phyloP scores from a whole-genome alignment of 2,113 vertebrate species.

The Heterochromis multidens region DNA sequence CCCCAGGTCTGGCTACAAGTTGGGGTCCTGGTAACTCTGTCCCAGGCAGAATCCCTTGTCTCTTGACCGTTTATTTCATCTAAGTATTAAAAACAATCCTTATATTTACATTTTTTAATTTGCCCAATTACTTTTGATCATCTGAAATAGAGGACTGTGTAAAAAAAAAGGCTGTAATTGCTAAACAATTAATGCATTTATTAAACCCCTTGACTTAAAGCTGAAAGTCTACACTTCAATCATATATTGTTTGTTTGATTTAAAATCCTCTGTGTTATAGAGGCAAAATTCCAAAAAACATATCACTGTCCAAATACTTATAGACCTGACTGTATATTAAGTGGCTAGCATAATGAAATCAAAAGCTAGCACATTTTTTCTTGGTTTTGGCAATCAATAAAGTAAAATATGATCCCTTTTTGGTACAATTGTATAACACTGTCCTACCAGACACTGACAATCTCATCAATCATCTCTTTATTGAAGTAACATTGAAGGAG shows the following conservation, averaged over 20 bases:
- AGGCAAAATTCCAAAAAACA: fast-evolving
- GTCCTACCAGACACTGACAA: neutral
- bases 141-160: fast-evolving
- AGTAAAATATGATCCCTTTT: neutral
- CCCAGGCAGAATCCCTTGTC: neutral
- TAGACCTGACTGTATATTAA: neutral
- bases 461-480: neutral
- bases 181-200: neutral
- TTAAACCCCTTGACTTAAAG: neutral
- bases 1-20: neutral
- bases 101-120: neutral
- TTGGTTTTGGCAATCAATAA: neutral
- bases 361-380: neutral
- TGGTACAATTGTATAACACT: neutral
- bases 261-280: neutral
- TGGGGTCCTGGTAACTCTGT: neutral
- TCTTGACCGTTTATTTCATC: no score
- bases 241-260: neutral
- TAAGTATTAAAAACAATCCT: neutral
- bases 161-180: fast-evolving
- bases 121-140: neutral
- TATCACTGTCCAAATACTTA: neutral
- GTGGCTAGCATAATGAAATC: neutral
- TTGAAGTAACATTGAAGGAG: neutral
- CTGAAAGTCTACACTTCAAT: neutral